These are phyloP conservation scores for Netelia virgata DNA, from an alignment of 2,888 invertebrate species.

Conservation along the genomic window DNA sequence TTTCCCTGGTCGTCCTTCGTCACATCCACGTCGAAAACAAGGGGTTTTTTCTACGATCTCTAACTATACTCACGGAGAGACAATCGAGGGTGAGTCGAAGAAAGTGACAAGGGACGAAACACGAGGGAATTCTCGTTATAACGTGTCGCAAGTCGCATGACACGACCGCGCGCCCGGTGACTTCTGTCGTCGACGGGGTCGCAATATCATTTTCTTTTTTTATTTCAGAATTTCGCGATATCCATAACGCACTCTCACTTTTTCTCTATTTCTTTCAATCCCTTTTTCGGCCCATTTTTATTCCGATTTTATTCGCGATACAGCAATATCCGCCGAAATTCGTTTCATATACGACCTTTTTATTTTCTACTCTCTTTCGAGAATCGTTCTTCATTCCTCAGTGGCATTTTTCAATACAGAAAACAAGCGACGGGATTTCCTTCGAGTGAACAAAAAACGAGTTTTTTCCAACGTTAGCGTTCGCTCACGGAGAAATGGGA, in stretches of 20 bases:
- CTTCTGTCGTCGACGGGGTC: constrained; percentile 52
- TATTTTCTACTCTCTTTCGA: not conserved
- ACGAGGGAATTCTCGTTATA: constrained; percentile 48
- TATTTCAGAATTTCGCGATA: constrained; percentile 11
- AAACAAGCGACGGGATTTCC: constrained; percentile 2
- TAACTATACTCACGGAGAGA: not conserved
- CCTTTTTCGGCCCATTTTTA: not conserved
- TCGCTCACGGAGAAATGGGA: not conserved
- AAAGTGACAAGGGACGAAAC: not conserved
- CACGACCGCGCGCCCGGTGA: constrained; percentile 5
- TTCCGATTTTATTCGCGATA: not conserved
- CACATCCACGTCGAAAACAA: not conserved
- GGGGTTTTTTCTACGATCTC: constrained; percentile 12
- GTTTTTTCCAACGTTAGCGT: constrained; percentile 11
- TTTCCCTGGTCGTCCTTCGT: not conserved
- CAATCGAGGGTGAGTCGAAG: constrained; percentile 2
- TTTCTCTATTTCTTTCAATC: not conserved
- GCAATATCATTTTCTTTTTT: constrained; percentile 8
- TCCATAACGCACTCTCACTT: not conserved
- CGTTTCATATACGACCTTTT: constrained; percentile 1
- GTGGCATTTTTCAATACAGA: constrained; percentile 10
- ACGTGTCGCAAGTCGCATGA: constrained; percentile 42
- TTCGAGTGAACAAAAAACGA: not conserved
- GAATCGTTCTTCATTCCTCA: not conserved
- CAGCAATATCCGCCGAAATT: too few relatives aligned